Conservation (phyloP, 2,113 vertebrate species). For the Brachypteracias leptosomus region DNA sequence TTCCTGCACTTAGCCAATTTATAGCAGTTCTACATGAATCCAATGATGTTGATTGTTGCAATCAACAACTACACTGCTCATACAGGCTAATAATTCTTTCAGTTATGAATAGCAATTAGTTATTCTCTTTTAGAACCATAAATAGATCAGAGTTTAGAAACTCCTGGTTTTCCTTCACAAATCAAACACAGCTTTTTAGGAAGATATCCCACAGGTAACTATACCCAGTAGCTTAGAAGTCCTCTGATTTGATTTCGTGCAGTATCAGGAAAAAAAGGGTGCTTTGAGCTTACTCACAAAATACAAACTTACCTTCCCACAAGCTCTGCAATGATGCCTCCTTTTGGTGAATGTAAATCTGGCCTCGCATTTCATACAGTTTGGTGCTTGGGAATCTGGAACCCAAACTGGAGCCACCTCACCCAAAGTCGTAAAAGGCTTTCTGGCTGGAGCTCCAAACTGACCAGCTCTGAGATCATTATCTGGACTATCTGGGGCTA, state of each 20-base stretch:
- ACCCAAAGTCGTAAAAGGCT: slow-evolving; percentile 85
- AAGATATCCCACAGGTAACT: neutral
- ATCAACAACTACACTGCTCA: neutral
- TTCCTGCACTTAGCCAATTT: neutral
- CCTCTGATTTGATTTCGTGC: neutral
- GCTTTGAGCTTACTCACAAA: neutral
- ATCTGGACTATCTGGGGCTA: slow-evolving; percentile 88
- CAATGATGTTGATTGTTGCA: neutral
- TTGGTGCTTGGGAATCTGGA: slow-evolving; percentile 96
- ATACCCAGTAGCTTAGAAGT: neutral
- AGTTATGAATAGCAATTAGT: neutral
- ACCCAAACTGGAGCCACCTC: slow-evolving; percentile 98
- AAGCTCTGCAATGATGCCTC: slow-evolving; percentile 98
- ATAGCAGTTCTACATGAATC: neutral
- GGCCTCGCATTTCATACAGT: slow-evolving; percentile 97
- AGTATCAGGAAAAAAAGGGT: neutral
- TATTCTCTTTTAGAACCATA: neutral
- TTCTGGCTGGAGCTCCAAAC: slow-evolving; percentile 82
- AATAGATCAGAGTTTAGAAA: neutral
- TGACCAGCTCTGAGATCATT: slow-evolving; percentile 94
- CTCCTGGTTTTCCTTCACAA: neutral
- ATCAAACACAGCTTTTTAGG: neutral
- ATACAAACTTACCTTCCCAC: slow-evolving; percentile 88
- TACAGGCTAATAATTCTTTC: neutral
- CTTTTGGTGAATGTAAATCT: slow-evolving; percentile 99